Evolutionary conservation across 2,113 vertebrate genomes (phyloP), one percentile per base, ranked within the genome.

Genomic region (Excalfactoria chinensis): DNA sequence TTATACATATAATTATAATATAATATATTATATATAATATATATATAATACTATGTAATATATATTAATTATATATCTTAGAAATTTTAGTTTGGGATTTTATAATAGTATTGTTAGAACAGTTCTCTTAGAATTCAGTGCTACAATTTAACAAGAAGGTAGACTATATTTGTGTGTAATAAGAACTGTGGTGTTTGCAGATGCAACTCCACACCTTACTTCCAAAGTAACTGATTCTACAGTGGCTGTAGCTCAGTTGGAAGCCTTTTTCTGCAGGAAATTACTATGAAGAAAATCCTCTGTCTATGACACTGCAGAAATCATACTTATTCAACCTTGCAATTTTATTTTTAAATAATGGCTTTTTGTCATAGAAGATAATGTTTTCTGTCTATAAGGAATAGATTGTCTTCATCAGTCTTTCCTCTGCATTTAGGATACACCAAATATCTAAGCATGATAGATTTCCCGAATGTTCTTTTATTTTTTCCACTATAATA

Each of bases 221-320:
- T 82, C 48, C 26, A 28, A 32, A 73, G 20, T 32, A 3, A 32
- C 40, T 80, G 41, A 68, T 85, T 84, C 78, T 68, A 16, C 68
- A 63, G 7, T 30, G 40, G 30, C 35, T 34, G 58, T 37, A 66
- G 81, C 86, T 93, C 53, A 49, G 56, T 4, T 83, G 87, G 79
- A 89, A 86, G 21, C 23, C 58, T 90, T 86, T 86, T 93, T 72
- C 63, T 83, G 28, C 66, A 91, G 26, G 70, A 97, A 97, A 96
- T 94, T 83, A 53, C 62, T 26, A 88, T 84, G 75, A 83, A 91
- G 74, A 93, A 86, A 64, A 64, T 89, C 90, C 77, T 81, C 28
- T 76, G 34, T 94, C 63, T 84, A 51, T 96, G 80, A 60, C 56
- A 28, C 43, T 83, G 41, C 78, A 80, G 86, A 95, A 96, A 80